Evolutionary conservation across 2,797 vertebrate genomes (phyloP), one percentile per base, ranked within the genome.

Genomic region (Acanthurus tractus): DNA sequence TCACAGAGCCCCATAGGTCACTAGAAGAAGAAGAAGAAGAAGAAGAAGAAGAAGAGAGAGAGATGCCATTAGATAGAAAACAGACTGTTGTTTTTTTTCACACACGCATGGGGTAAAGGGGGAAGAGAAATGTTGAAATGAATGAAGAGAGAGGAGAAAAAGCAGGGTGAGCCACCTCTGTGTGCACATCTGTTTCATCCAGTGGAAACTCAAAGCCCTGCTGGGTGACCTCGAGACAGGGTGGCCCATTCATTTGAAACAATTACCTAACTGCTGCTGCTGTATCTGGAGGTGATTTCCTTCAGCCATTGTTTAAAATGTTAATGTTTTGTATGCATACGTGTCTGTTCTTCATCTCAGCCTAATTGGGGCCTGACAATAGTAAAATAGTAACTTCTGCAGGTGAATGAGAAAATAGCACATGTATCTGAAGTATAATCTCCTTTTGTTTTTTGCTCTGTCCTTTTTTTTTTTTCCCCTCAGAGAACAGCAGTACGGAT

Each of bases 401-500:
- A 23, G 61, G 70, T 49, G 58, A 81, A 64, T 42, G 59, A 63
- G 54, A 83, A 72, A 82, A 82, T 53, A 23, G 9, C 49, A 58
- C 57, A 45, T 63, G 78, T 63, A 49, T 4, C 48, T 80, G 55
- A 70, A 58, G 45, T 73, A 22, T 70, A 74, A 80, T 79, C 25
- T 71, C 25, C 74, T 62, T 82, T 23, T 36, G 29, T 57, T 17
- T 69, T 12, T 79, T 11, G 8, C 11, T 74, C 61, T 76, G 48
- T 82, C 63, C 78, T 48, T 86, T n/a, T 76, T 36, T 78, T 50
- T 22, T 4, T 29, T 58, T 64, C 38, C 81, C 64, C 83, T 45
- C 94, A 99, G 98, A 99, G 84, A 98, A 97, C 95, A 98, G 96
- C 96, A 99, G 97, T 86, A 93, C 95, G 1, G 98, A 99, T 92